Evolutionary conservation across 2,888 invertebrate genomes (phyloP).

Genomic region (Rhaphigaster nebulosa): DNA sequence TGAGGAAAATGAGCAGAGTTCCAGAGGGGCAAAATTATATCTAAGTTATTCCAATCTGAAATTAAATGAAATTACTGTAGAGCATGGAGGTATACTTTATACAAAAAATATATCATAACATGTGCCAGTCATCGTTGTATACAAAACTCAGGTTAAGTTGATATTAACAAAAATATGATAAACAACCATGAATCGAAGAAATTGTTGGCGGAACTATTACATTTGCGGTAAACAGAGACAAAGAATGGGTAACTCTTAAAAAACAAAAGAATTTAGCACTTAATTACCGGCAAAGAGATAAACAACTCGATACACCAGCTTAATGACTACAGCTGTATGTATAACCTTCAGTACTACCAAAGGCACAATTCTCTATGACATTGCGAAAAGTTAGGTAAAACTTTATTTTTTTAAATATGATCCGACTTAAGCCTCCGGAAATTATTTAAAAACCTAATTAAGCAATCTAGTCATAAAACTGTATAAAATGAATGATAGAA

Average conservation of each 20-base stretch:
- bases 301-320: background rate
- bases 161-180: background rate
- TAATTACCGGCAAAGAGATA: constrained; percentile 27
- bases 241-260: background rate
- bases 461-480: background rate
- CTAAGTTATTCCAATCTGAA: background rate
- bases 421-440: background rate
- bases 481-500: background rate
- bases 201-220: background rate
- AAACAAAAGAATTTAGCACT: constrained; percentile 44
- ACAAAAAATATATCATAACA: constrained; percentile 4
- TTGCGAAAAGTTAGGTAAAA: background rate
- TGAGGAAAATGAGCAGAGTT: background rate
- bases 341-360: constrained; percentile 41
- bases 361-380: background rate
- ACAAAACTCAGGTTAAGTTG: constrained; percentile 29
- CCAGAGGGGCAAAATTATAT: background rate
- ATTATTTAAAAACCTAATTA: background rate
- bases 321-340: constrained; percentile 23
- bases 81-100: background rate
- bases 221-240: background rate
- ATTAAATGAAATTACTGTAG: background rate
- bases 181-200: background rate
- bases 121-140: constrained; percentile 51
- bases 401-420: background rate